phyloP scores from a whole-genome alignment of 2,113 vertebrate species.

The Oryzias javanicus region DNA sequence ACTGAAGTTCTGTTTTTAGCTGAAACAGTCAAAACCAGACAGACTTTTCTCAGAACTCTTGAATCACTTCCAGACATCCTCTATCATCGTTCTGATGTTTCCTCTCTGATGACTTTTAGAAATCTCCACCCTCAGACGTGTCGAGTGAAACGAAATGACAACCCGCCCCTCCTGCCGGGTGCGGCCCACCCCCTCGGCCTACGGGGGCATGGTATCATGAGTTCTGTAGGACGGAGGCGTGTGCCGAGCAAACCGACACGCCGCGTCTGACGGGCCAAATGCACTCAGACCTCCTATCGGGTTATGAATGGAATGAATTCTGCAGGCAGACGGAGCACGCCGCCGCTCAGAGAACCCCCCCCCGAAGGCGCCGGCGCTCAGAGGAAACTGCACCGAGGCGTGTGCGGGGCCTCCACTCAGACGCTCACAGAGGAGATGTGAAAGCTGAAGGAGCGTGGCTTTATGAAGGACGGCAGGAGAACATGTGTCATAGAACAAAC shows the following conservation, averaged over 20 bases:
- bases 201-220: conserved; percentile 16
- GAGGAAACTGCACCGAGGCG: conserved; percentile 20
- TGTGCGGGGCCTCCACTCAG: conserved; percentile 21
- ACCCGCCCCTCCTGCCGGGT: conserved; percentile 15
- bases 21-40: too few relatives aligned
- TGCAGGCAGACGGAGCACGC: conserved; percentile 37
- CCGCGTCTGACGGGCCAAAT: conserved; percentile 54
- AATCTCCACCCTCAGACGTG: conserved; percentile 32
- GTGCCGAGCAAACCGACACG: conserved; percentile 45
- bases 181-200: conserved; percentile 9
- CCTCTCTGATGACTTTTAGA: conserved; percentile 33
- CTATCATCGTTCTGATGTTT: conserved; percentile 5
- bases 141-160: conserved; percentile 26
- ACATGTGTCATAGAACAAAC: conserved; percentile 25
- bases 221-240: conserved; percentile 22
- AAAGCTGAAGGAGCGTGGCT: conserved; percentile 16
- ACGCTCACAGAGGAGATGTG: conserved; percentile 34
- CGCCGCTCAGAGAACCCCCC: conserved; percentile 34
- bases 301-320: conserved; percentile 59
- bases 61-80: conserved; percentile 20
- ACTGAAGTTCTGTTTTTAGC: too few relatives aligned
- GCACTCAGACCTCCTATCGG: conserved; percentile 40
- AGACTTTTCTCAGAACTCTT: too few relatives aligned
- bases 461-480: conserved; percentile 28
- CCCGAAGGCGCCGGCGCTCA: conserved; percentile 29